Conservation (phyloP, 2,888 invertebrate species). For the Bugulina stolonifera region DNA sequence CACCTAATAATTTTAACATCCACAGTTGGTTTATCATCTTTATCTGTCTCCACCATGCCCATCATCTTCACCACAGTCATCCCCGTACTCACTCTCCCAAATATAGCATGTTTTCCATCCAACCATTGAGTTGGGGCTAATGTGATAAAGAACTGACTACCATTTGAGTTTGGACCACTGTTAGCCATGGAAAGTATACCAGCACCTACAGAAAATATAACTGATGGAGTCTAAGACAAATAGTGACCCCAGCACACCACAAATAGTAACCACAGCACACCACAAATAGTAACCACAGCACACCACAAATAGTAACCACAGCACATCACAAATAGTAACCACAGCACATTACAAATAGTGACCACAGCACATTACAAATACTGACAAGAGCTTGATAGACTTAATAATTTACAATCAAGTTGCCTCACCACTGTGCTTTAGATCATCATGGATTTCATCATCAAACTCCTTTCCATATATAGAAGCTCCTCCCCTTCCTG, state of each 20-base stretch:
- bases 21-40: slow-evolving; percentile 82
- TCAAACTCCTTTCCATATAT: slow-evolving; percentile 92
- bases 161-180: slow-evolving; percentile 91
- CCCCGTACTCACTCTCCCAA: slow-evolving; percentile 78
- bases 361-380: too few relatives aligned
- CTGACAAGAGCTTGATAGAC: too few relatives aligned
- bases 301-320: too few relatives aligned
- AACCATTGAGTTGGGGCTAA: slow-evolving; percentile 94
- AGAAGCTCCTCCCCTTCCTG: slow-evolving; percentile 83
- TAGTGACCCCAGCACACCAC: too few relatives aligned
- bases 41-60: slow-evolving; percentile 88
- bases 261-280: too few relatives aligned
- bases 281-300: too few relatives aligned
- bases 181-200: slow-evolving; percentile 96
- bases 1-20: slow-evolving; percentile 58
- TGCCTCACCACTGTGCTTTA: slow-evolving; percentile 88
- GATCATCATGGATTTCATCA: slow-evolving; percentile 86
- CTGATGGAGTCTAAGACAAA: too few relatives aligned
- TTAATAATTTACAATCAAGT: too few relatives aligned
- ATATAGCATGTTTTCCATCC: slow-evolving; percentile 94
- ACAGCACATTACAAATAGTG: too few relatives aligned
- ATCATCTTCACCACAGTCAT: slow-evolving; percentile 87
- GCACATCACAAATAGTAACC: too few relatives aligned
- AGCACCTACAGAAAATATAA: slow-evolving; percentile 62
- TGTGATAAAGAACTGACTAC: slow-evolving; percentile 97